phyloP scores from a whole-genome alignment of 2,888 invertebrate species.

The Lasioglossum oenotherae region DNA sequence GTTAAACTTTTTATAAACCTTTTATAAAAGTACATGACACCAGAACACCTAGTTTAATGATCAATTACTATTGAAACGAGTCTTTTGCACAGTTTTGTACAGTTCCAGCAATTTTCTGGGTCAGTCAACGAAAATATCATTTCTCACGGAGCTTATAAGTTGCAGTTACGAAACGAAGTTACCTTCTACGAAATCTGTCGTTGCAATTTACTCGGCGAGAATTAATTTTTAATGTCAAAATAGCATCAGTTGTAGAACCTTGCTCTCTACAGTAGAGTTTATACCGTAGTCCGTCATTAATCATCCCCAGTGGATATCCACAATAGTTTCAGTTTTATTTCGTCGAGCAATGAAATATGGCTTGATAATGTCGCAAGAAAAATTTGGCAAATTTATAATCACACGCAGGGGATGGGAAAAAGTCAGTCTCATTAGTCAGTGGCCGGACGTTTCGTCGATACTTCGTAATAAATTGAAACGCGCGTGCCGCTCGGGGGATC shows the following conservation, averaged over 20 bases:
- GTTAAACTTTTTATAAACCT: too few relatives aligned
- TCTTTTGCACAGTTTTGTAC: too few relatives aligned
- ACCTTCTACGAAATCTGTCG: neutral
- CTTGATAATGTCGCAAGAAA: neutral
- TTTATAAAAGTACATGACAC: too few relatives aligned
- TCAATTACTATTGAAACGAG: too few relatives aligned
- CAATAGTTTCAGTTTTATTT: conserved; percentile 7
- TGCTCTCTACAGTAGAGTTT: neutral
- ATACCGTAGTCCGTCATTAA: neutral
- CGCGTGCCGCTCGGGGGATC: conserved; percentile 7
- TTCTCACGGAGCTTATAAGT: neutral
- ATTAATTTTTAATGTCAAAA: neutral
- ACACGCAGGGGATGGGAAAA: neutral
- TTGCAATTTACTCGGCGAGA: neutral
- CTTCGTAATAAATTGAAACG: conserved; percentile 25
- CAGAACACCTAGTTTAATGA: too few relatives aligned
- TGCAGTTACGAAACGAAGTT: neutral
- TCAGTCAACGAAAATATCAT: neutral
- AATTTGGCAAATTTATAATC: conserved; percentile 38
- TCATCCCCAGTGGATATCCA: conserved; percentile 1
- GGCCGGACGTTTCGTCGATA: conserved; percentile 26
- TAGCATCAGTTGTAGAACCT: neutral
- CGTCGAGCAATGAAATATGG: conserved; percentile 21
- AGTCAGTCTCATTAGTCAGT: conserved; percentile 17
- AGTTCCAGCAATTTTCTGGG: neutral